A percentile compares a stretch with the other conserved stretches of the same genome.
Evolutionary conservation across 2,113 vertebrate species (phyloP).

Genomic region (Orthonyx spaldingii): DNA sequence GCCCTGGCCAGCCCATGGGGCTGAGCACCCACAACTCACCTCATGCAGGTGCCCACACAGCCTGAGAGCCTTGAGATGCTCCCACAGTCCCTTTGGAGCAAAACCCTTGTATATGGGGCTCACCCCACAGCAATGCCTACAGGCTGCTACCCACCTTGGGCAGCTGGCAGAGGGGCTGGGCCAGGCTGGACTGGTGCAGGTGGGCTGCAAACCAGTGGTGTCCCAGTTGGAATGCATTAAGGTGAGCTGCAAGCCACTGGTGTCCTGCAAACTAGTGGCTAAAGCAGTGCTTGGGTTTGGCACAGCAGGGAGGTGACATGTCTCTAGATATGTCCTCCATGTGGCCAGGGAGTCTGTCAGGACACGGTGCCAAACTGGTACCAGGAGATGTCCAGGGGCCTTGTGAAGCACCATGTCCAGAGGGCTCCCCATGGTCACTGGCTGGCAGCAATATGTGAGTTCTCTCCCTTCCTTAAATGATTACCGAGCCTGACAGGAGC

Average conservation of each 20-base stretch:
- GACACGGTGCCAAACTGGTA: background rate
- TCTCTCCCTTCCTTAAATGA: background rate
- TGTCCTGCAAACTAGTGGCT: background rate
- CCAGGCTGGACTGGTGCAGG: background rate
- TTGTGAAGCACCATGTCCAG: rapidly evolving
- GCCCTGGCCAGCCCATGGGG: background rate
- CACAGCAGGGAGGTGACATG: background rate
- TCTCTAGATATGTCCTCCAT: background rate
- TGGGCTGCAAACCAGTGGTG: background rate
- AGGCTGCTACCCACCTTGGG: background rate
- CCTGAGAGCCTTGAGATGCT: background rate
- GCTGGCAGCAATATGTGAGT: background rate
- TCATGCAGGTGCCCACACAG: background rate
- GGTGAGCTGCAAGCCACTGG: background rate
- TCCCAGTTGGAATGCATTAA: background rate
- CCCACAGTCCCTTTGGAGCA: background rate
- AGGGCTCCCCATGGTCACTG: background rate
- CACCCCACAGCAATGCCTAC: background rate
- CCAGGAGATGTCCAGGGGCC: rapidly evolving
- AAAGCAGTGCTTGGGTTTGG: background rate
- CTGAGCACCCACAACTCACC: background rate
- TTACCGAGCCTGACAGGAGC: background rate
- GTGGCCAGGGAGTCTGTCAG: background rate
- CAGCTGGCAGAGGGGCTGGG: background rate
- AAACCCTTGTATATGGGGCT: background rate